Base-by-base conservation (phyloP, 2,797 vertebrate genomes). In the Hafferia zeledoni region DNA sequence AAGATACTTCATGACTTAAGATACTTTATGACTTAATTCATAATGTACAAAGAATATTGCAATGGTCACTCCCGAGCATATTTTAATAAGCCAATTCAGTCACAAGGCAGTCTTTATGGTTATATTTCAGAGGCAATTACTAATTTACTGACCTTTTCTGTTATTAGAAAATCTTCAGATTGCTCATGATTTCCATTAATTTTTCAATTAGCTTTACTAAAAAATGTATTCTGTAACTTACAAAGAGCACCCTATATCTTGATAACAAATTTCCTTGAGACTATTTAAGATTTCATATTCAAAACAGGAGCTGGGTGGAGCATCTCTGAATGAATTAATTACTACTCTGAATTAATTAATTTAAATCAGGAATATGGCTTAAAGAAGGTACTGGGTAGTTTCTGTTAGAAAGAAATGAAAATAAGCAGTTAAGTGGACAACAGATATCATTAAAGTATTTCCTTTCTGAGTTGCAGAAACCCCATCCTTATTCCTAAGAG, bases 121-220 rank as follows among this genome's bases (percentile, higher is more conserved):
- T 83, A 39, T 35, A 70, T 57, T 91, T 87, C 84, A 89, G 46
- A 83, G 57, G 23, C 5, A 8, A 89, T 80, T 87, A 80, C 68
- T 83, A 52, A 87, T 94, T 90, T 84, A 74, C 52, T 89, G 90
- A 76, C 59, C 50, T 89, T 93, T 93, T 59, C 63, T 68, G 41
- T 87, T 89, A 87, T 31, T 75, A 91, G 35, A 75, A 91, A 85
- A 53, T 85, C 35, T 89, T 93, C 57, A 83, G 50, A 64, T 67
- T 91, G 71, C n/a, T 93, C 5, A 4, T 57, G 39, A 59, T 93
- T 92, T 87, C 35, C 55, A 78, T 90, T 91, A 87, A 64, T 90
- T 85, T 71, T 44, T 65, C 76, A 68, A 75, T 89, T 92, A 70
- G 50, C 12, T 72, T 86, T 63, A 46, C 41, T 67, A 8, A 79